A percentile compares a stretch with the other conserved stretches of the same genome.
phyloP scores from a whole-genome alignment of 1,140 invertebrate genomes.

The Atta colombica region DNA sequence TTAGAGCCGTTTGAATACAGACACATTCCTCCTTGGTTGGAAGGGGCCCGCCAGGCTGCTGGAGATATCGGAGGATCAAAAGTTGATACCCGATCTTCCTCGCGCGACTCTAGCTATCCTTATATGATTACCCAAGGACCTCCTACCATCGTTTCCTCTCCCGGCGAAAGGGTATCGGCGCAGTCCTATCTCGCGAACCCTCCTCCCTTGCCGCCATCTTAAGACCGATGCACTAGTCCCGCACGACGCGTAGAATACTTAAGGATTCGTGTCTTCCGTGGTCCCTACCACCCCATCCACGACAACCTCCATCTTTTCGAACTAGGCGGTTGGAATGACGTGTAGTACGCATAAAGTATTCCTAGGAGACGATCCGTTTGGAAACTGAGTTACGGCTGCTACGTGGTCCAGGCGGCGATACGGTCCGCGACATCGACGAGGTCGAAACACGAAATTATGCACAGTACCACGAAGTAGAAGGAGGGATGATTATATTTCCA shows the following conservation, averaged over 20 bases:
- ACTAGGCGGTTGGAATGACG: constrained; percentile 74
- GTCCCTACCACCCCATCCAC: constrained; percentile 32
- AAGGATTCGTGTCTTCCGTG: constrained; percentile 74
- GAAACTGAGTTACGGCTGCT: constrained; percentile 75
- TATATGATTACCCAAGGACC: constrained; percentile 82
- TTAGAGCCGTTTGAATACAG: constrained; percentile 86
- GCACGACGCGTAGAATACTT: constrained; percentile 84
- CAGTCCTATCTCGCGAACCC: background rate
- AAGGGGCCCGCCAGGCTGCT: constrained; percentile 39
- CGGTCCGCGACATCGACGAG: constrained; percentile 60
- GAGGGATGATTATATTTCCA: constrained; percentile 66
- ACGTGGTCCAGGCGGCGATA: constrained; percentile 75
- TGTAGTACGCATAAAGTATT: constrained; percentile 85
- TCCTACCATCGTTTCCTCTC: constrained; percentile 65
- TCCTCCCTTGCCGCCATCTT: constrained; percentile 49
- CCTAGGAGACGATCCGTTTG: constrained; percentile 75
- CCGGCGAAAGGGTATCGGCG: constrained; percentile 50
- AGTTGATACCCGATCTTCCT: constrained; percentile 80
- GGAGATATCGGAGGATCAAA: constrained; percentile 82
- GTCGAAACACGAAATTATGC: constrained; percentile 69
- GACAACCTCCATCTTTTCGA: constrained; percentile 51
- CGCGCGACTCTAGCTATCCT: constrained; percentile 72
- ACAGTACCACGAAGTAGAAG: constrained; percentile 16
- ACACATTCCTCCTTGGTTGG: constrained; percentile 57
- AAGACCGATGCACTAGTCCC: constrained; percentile 69